Evolutionary conservation across 2,888 invertebrate genomes (phyloP).

Genomic region (Dinocampus coccinellae): DNA sequence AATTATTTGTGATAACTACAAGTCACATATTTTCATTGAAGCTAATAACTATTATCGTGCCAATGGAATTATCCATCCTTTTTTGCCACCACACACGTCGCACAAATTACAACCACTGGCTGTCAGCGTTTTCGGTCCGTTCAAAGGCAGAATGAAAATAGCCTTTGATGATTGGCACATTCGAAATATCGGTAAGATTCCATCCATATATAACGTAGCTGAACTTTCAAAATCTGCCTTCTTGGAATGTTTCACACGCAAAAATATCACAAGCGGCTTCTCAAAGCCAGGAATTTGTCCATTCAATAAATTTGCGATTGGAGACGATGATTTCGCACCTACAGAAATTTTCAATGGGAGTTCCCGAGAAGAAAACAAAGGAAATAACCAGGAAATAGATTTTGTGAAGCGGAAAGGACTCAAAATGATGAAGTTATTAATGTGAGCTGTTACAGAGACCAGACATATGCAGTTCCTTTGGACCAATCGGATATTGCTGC

Average conservation of each 20-base stretch:
- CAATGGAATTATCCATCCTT: background rate
- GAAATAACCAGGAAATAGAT: no score
- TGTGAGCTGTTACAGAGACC: no score
- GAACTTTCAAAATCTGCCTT: background rate
- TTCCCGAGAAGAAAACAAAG: no score
- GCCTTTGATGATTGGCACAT: background rate
- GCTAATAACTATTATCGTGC: background rate
- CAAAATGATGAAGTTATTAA: no score
- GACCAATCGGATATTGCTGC: no score
- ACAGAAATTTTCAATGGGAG: background rate
- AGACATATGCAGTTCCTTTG: no score
- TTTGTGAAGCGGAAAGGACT: no score
- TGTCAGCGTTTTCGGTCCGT: background rate
- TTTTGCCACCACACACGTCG: background rate
- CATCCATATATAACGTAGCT: background rate
- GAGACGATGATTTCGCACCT: background rate
- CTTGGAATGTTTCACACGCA: background rate
- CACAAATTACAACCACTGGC: background rate
- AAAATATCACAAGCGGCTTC: background rate
- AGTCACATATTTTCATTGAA: constrained; percentile 3
- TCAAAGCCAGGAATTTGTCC: background rate
- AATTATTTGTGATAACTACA: constrained; percentile 35
- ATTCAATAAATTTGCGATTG: background rate
- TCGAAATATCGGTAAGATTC: background rate
- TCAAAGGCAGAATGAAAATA: background rate